Evolutionary conservation across 2,888 invertebrate genomes (phyloP).

Genomic region (Tuta absoluta): DNA sequence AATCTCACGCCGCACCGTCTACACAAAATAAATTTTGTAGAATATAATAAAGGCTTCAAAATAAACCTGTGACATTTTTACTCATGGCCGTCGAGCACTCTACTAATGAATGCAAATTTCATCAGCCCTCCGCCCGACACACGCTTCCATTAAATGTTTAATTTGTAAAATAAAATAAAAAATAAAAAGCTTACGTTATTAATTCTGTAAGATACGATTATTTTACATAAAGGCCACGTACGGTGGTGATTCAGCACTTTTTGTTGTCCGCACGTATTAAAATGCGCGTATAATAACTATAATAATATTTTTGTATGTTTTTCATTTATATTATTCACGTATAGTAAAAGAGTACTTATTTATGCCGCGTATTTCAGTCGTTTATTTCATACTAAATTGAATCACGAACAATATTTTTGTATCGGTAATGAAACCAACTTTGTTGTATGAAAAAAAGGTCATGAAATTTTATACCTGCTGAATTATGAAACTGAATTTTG

Average conservation of each 20-base stretch:
- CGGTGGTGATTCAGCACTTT: not conserved
- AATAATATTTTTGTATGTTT: too few species aligned
- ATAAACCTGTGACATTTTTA: constrained; percentile 54
- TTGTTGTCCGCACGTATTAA: not conserved
- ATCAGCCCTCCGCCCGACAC: constrained; percentile 57
- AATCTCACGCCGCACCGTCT: constrained; percentile 3
- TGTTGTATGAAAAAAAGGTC: too few species aligned
- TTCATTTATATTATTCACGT: too few species aligned
- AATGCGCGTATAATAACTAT: not conserved
- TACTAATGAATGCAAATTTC: constrained; percentile 75
- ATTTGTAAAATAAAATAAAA: constrained; percentile 45
- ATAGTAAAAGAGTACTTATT: too few species aligned
- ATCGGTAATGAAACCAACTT: too few species aligned
- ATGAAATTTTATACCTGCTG: too few species aligned
- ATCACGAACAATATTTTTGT: too few species aligned
- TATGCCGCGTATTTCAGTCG: too few species aligned
- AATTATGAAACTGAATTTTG: not conserved
- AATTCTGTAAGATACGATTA: constrained; percentile 44
- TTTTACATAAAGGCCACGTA: constrained; percentile 34
- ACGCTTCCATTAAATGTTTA: constrained; percentile 60
- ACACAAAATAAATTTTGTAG: constrained; percentile 33
- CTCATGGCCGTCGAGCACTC: constrained; percentile 51
- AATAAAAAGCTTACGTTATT: constrained; percentile 38
- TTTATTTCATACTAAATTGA: too few species aligned
- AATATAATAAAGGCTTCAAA: constrained; percentile 47